A percentile compares a stretch with the other conserved stretches of the same genome.
These are phyloP conservation scores for Pseudopleuronectes americanus DNA, from an alignment of 2,797 vertebrate genomes.

Conservation along the genomic window DNA sequence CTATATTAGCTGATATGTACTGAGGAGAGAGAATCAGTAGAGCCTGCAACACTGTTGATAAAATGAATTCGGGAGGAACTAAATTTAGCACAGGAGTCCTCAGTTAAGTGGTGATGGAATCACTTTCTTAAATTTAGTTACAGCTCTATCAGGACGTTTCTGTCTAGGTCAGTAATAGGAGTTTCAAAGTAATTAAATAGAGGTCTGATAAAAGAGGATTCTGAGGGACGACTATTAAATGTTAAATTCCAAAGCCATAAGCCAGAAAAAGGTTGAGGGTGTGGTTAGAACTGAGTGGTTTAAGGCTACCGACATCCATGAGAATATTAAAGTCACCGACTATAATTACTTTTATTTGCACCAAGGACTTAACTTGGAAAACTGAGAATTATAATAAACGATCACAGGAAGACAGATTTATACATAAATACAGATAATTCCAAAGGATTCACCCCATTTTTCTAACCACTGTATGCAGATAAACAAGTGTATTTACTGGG, in stretches of 20 bases:
- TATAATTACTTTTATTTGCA: neutral
- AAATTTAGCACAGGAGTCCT: neutral
- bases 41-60: too few relatives aligned
- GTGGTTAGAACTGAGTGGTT: neutral
- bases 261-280: neutral
- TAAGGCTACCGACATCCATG: neutral
- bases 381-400: neutral
- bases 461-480: neutral
- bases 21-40: too few relatives aligned
- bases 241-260: neutral
- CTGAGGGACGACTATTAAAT: neutral
- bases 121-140: too few relatives aligned
- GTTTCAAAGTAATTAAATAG: constrained; percentile 1
- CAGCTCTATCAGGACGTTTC: neutral
- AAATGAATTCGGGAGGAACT: neutral
- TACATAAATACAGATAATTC: neutral
- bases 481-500: constrained; percentile 12
- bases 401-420: neutral
- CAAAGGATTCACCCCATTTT: neutral
- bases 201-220: constrained; percentile 4
- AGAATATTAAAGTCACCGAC: neutral
- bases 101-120: neutral
- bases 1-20: too few relatives aligned
- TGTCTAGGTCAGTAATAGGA: neutral
- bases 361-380: neutral